Evolutionary conservation across 2,888 invertebrate species (phyloP).

Genomic region (Drosophila rellima): DNA sequence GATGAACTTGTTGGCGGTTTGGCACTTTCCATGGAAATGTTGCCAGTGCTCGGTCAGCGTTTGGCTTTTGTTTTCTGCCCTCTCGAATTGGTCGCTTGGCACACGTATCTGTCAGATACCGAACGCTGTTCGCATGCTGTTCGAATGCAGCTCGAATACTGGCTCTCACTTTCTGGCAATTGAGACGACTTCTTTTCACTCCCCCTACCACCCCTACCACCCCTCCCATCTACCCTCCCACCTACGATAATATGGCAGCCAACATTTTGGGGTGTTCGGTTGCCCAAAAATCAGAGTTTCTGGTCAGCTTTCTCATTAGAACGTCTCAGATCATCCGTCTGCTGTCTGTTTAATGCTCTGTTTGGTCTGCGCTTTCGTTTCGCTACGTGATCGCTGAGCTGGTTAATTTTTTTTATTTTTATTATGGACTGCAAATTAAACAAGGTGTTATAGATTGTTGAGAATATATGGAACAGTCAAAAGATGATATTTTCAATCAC

Average conservation of each 20-base stretch:
- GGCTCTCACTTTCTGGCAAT: slow-evolving; percentile 69
- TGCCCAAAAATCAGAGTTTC: slow-evolving; percentile 53
- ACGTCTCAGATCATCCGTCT: slow-evolving; percentile 33
- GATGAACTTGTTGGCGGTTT: slow-evolving; percentile 50
- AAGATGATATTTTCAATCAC: neutral
- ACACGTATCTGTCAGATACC: slow-evolving; percentile 73
- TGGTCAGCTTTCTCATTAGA: slow-evolving; percentile 74
- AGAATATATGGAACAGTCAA: neutral
- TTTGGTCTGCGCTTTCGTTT: slow-evolving; percentile 64
- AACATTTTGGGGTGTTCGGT: slow-evolving; percentile 16
- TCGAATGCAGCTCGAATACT: slow-evolving; percentile 22
- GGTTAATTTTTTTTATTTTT: slow-evolving; percentile 17
- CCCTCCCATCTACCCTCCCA: neutral
- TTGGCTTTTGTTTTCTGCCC: slow-evolving; percentile 72
- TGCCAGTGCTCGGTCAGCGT: slow-evolving; percentile 50
- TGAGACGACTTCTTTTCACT: slow-evolving; percentile 42
- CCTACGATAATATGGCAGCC: neutral
- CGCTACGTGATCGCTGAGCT: slow-evolving; percentile 64
- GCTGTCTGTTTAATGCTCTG: slow-evolving; percentile 22
- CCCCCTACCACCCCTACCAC: neutral
- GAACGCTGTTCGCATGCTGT: slow-evolving; percentile 24
- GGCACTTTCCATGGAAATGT: slow-evolving; percentile 76
- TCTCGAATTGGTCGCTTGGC: slow-evolving; percentile 35
- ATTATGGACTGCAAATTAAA: neutral
- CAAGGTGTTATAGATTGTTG: neutral